Base-by-base conservation (phyloP, 2,113 vertebrate species). In the Cacatua alba region DNA sequence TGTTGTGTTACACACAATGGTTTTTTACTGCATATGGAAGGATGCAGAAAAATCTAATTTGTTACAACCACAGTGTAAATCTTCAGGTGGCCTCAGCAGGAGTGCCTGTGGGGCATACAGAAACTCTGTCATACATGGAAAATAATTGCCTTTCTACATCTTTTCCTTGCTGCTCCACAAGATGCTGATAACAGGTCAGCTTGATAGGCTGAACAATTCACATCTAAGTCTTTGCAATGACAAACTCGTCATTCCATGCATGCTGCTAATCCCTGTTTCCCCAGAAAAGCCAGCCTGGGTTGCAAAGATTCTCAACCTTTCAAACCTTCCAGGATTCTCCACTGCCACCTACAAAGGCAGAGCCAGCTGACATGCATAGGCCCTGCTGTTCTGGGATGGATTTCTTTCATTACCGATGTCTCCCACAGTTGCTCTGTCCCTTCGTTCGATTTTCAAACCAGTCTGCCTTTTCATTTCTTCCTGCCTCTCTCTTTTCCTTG, bases 61-160 rank as follows among this genome's bases (percentile, higher is more conserved):
- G 28, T 71, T 88, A 43, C 2, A 6, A 65, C 26, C 16, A 6
- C 52, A 44, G 35, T 39, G 31, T 39, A 82, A 63, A 82, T 79
- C 55, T 63, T 87, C 60, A 64, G 51, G 63, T 24, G 7, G 18
- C 29, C 84, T 82, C 82, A 91, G 62, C 48, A 82, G 62, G 35
- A 71, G 9, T 19, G 26, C 8, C 55, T 41, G 25, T 63, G 21
- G 15, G 41, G 14, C 55, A 59, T 19, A 33, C 7, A 44, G 65
- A 87, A 86, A 84, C 21, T 46, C 37, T 60, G 26, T 44, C 86
- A 67, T 48, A 82, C 20, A 6, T 8, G 13, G 81, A 81, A 81
- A 91, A 46, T 64, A 43, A 75, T 89, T 87, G 33, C 35, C n/a
- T 75, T 82, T 64, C 78, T 91, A 64, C 75, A 51, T 46, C 33